Evolutionary conservation across 2,797 vertebrate genomes (phyloP).

Genomic region (Danionella dracula): DNA sequence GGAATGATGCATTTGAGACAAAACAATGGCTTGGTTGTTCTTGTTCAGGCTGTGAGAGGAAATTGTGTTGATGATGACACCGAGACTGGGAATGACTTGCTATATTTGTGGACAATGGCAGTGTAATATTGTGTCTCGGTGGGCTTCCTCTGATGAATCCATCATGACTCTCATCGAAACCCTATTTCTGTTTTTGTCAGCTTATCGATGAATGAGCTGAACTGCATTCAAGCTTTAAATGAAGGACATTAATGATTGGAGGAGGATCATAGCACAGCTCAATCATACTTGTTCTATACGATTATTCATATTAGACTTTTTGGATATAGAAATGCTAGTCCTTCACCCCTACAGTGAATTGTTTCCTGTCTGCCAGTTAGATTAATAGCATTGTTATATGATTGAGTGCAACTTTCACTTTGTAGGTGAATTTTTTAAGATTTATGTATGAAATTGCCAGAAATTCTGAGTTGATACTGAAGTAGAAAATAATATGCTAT

Average conservation of each 20-base stretch:
- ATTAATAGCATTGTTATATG: too few relatives aligned
- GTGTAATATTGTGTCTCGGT: slow-evolving; percentile 29
- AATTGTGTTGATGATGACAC: slow-evolving; percentile 11
- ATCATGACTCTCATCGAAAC: slow-evolving; percentile 50
- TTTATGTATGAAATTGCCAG: too few relatives aligned
- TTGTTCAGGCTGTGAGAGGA: background rate
- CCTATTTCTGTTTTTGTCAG: slow-evolving; percentile 50
- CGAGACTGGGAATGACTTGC: background rate
- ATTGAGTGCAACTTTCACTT: too few relatives aligned
- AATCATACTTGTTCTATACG: too few relatives aligned
- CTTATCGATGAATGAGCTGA: slow-evolving; percentile 52
- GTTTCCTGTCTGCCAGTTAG: too few relatives aligned
- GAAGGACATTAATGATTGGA: slow-evolving; percentile 54
- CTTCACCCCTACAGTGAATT: too few relatives aligned
- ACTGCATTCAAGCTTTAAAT: slow-evolving; percentile 55
- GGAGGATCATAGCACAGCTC: slow-evolving; percentile 32
- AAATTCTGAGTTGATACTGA: too few relatives aligned
- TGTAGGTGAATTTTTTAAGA: too few relatives aligned
- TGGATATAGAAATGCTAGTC: too few relatives aligned
- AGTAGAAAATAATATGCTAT: too few relatives aligned
- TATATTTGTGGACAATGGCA: background rate
- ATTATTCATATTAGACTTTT: too few relatives aligned
- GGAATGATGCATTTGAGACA: slow-evolving; percentile 1
- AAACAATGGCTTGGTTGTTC: slow-evolving; percentile 11
- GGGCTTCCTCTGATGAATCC: slow-evolving; percentile 44